Base-by-base conservation (phyloP, 1,140 invertebrate genomes). In the Gonioctena quinquepunctata region DNA sequence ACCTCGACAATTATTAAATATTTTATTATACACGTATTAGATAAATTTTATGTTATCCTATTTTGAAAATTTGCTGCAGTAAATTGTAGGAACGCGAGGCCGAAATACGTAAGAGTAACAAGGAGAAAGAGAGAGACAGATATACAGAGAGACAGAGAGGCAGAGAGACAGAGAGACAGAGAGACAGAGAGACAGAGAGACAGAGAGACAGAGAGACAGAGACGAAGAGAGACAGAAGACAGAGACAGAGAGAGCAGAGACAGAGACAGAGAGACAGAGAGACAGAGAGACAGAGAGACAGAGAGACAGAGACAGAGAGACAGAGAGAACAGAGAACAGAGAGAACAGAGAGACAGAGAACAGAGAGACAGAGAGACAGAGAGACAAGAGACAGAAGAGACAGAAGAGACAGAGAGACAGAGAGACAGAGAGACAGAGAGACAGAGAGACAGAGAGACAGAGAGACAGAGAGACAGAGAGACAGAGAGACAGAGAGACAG, bases 191-290 rank as follows among this genome's bases (percentile, higher is more conserved):
- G 3, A 48, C 63, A 18, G 54, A 67, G 22, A 65, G 64, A 25
- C 71, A 81, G 2, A 71, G 78, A 7, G 80, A 81, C 5, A 79
- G 84, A n/a, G 83, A 83, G 27, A 76, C 84, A 54, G 75, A 83
- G 21, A 76, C 25, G n/a, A 67, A 74, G 19, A 65, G 71, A 49
- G 72, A 72, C 1, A 69, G 76, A 7, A 61, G 68, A 42, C 5
- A 42, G 28, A 42, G 28, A 42, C 5, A 13, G 13, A 13, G 13
- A 13, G 13, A 13, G 13, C 5, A 42, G 57, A 68, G 77, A 72
- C 18, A 81, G 23, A 77, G 77, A 5, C 19, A 75, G 81, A 69
- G 50, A 79, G 16, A 79, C 82, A 11, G 72, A 81, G 74, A 84
- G 74, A 77, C 80, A 69, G 72, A 83, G 81, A 23, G 82, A 82